Conservation (phyloP, 2,888 invertebrate genomes). For the Torymus tubicola region DNA sequence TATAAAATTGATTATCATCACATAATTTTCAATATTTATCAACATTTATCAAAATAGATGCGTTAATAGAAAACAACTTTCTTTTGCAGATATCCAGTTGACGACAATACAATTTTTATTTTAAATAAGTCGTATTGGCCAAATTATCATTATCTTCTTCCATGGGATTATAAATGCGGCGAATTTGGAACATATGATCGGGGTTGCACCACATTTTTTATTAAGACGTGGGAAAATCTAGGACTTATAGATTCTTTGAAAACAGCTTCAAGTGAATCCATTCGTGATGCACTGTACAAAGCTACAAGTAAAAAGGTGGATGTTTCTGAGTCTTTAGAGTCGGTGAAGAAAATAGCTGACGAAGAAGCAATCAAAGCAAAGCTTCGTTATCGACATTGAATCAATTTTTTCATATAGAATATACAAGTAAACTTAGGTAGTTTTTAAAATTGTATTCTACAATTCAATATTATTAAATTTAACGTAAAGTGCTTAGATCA, state of each 20-base stretch:
- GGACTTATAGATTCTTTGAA: slow-evolving; percentile 82
- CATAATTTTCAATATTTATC: no score
- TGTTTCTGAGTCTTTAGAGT: slow-evolving; percentile 66
- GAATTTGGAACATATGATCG: slow-evolving; percentile 86
- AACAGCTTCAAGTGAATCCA: slow-evolving; percentile 81
- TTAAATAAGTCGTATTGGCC: slow-evolving; percentile 87
- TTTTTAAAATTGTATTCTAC: no score
- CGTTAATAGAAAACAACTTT: background rate
- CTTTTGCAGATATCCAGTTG: slow-evolving; percentile 81
- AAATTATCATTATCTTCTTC: slow-evolving; percentile 87
- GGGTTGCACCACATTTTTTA: slow-evolving; percentile 83
- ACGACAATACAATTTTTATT: slow-evolving; percentile 87
- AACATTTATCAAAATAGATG: no score
- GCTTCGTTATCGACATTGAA: slow-evolving; percentile 64
- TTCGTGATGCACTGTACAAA: slow-evolving; percentile 81
- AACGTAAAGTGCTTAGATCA: no score
- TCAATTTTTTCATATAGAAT: no score
- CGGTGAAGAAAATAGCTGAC: slow-evolving; percentile 64
- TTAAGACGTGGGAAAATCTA: slow-evolving; percentile 84
- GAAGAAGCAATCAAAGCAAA: slow-evolving; percentile 61
- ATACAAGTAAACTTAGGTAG: no score
- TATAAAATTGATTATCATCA: no score
- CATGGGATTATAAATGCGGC: slow-evolving; percentile 89
- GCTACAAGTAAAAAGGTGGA: slow-evolving; percentile 74
- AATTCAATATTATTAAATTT: no score